These are phyloP conservation scores for Caenorhabditis parvicauda DNA, from an alignment of 2,888 invertebrate genomes.

Conservation along the genomic window DNA sequence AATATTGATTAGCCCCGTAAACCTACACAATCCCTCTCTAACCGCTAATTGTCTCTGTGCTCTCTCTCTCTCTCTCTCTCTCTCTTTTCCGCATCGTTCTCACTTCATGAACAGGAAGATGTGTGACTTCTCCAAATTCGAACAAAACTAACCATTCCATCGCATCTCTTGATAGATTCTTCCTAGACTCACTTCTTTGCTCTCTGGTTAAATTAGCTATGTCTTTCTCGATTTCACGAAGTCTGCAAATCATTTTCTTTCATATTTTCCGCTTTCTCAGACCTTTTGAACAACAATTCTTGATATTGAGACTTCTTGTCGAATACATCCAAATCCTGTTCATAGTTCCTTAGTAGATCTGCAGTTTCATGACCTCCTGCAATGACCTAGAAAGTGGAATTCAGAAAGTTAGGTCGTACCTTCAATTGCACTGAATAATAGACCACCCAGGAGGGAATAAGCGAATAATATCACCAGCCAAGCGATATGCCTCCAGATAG, in stretches of 20 bases:
- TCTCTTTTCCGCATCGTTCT: too few relatives aligned
- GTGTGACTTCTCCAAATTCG: too few relatives aligned
- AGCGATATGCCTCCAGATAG: constrained; percentile 42
- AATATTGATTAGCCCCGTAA: too few relatives aligned
- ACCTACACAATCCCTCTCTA: too few relatives aligned
- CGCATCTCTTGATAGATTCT: constrained; percentile 26
- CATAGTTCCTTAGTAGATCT: constrained; percentile 30
- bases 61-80: too few relatives aligned
- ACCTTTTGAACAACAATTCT: constrained; percentile 42
- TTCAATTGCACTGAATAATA: constrained; percentile 50
- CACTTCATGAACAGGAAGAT: too few relatives aligned
- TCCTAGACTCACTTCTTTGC: constrained; percentile 13
- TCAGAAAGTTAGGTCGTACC: constrained; percentile 20
- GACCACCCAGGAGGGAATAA: constrained; percentile 43
- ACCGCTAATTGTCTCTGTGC: too few relatives aligned
- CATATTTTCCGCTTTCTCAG: constrained; percentile 1
- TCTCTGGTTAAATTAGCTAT: constrained; percentile 17
- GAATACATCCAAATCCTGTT: constrained; percentile 38
- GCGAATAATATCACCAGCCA: constrained; percentile 44
- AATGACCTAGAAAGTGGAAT: neutral
- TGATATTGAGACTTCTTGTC: constrained; percentile 39
- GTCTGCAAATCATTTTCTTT: constrained; percentile 14
- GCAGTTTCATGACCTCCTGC: constrained; percentile 43
- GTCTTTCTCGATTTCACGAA: constrained; percentile 31
- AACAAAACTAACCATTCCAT: constrained; percentile 22